phyloP scores from a whole-genome alignment of 2,888 invertebrate genomes.

The Pollenia angustigena region DNA sequence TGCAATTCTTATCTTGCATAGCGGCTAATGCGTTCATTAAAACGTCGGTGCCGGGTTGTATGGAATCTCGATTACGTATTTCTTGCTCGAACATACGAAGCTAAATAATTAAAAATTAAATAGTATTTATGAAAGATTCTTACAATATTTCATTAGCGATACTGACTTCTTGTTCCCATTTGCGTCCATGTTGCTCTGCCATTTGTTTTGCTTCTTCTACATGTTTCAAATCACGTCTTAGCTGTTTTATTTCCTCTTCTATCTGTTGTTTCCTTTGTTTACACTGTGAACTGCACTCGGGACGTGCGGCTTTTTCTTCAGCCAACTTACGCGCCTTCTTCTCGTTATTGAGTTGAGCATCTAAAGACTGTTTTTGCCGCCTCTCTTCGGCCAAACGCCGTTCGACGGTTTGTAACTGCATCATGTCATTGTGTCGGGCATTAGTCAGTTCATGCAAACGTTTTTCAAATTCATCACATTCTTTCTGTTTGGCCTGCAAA shows the following conservation, averaged over 20 bases:
- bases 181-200: constrained; percentile 83
- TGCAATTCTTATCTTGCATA: constrained; percentile 95
- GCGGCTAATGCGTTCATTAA: constrained; percentile 91
- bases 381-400: constrained; percentile 92
- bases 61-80: constrained; percentile 82
- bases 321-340: constrained; percentile 88
- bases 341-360: constrained; percentile 90
- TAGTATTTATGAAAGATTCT: neutral
- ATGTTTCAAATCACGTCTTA: constrained; percentile 87
- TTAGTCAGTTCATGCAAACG: constrained; percentile 90
- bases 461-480: constrained; percentile 94
- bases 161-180: constrained; percentile 83
- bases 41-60: constrained; percentile 88
- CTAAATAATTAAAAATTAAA: constrained; percentile 74
- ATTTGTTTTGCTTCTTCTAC: constrained; percentile 87
- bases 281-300: constrained; percentile 89
- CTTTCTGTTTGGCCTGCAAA: constrained; percentile 89
- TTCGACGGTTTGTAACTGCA: constrained; percentile 90
- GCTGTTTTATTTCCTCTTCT: constrained; percentile 88
- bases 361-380: constrained; percentile 89
- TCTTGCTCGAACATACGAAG: constrained; percentile 83
- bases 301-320: constrained; percentile 84
- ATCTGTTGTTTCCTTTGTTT: constrained; percentile 88
- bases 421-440: constrained; percentile 91
- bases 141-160: neutral